Percentiles rank a stretch among this genome's conserved stretches.
Conservation (phyloP, 2,888 invertebrate genomes). For the Lymantria dispar region DNA sequence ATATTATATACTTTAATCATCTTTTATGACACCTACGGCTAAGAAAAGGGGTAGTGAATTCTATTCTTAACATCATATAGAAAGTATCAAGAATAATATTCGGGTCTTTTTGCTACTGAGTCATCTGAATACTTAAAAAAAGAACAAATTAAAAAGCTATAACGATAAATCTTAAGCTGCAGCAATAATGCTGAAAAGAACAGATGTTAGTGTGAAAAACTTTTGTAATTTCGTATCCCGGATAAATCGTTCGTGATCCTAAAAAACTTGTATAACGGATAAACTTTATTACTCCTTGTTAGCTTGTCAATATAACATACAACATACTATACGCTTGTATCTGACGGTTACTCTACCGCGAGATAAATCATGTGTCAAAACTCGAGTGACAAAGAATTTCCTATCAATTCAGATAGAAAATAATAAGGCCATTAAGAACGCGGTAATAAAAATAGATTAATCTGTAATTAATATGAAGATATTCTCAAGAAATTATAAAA, state of each 20-base stretch:
- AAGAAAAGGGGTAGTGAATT: too few species aligned
- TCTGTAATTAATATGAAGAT: too few species aligned
- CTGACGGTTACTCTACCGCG: constrained; percentile 5
- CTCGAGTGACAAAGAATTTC: constrained; percentile 20
- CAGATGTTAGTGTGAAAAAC: neutral
- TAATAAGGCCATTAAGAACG: constrained; percentile 9
- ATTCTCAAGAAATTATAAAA: too few species aligned
- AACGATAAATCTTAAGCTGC: too few species aligned
- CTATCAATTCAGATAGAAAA: constrained; percentile 16
- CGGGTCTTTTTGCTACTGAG: too few species aligned
- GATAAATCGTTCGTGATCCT: neutral
- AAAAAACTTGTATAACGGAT: neutral
- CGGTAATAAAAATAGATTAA: too few species aligned
- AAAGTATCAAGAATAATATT: too few species aligned
- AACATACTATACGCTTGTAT: neutral
- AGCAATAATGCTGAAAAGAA: neutral
- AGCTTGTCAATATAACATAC: neutral
- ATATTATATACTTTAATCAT: too few species aligned
- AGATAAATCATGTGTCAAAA: constrained; percentile 30
- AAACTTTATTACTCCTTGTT: neutral
- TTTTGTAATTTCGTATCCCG: neutral
- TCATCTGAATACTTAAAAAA: too few species aligned
- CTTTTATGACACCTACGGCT: too few species aligned
- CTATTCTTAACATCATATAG: too few species aligned
- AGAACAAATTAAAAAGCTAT: too few species aligned